phyloP scores from a whole-genome alignment of 2,113 vertebrate genomes.

The Suricata suricatta region DNA sequence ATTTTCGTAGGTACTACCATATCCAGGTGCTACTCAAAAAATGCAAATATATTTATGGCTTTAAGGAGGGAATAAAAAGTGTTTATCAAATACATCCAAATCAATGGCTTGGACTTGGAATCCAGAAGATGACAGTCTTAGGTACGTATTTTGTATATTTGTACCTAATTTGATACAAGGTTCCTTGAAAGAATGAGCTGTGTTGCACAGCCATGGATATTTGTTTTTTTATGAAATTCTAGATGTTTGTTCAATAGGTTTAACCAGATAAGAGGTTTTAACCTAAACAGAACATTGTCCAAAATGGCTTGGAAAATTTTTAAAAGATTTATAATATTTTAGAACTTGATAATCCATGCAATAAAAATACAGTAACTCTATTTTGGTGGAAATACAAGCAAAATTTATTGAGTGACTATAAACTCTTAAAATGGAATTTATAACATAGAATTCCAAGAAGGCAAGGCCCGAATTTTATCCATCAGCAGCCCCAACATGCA shows the following conservation, averaged over 20 bases:
- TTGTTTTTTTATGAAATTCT: background rate
- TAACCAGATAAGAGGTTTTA: background rate
- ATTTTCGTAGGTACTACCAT: background rate
- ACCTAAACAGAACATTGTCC: background rate
- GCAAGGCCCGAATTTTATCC: background rate
- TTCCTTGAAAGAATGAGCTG: background rate
- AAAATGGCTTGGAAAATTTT: background rate
- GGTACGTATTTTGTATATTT: background rate
- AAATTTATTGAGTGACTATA: constrained; percentile 66
- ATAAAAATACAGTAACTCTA: constrained; percentile 67
- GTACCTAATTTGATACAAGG: background rate
- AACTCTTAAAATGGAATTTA: constrained; percentile 33
- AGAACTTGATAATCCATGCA: background rate
- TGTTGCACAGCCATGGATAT: background rate
- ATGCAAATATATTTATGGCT: background rate
- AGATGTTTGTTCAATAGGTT: background rate
- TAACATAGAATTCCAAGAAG: background rate
- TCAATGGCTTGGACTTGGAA: background rate
- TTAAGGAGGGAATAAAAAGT: background rate
- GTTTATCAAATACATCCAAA: background rate
- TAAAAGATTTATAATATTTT: constrained; percentile 4
- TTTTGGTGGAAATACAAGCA: constrained; percentile 53
- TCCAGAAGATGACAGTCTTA: background rate
- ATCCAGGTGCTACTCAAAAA: background rate
- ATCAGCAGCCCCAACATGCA: background rate